phyloP scores from a whole-genome alignment of 1,140 invertebrate genomes.

The Calosoma granatense region DNA sequence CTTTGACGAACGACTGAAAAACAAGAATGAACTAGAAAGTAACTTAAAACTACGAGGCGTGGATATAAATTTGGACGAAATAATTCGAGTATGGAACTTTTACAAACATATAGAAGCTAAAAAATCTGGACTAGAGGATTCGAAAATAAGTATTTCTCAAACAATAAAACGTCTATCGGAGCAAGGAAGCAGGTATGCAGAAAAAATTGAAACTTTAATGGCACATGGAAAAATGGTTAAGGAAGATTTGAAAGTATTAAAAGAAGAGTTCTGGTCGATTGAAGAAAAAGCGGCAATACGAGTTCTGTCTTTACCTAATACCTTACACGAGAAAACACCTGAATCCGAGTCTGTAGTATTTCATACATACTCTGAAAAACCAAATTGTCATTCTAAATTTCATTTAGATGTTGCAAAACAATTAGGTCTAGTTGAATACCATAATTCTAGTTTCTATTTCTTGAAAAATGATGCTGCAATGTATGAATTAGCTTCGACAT shows the following conservation, averaged over 20 bases:
- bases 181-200: conserved; percentile 30
- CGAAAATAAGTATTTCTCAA: conserved; percentile 26
- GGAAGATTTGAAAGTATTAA: conserved; percentile 48
- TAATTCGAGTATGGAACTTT: conserved; percentile 41
- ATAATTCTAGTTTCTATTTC: conserved; percentile 47
- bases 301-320: conserved; percentile 52
- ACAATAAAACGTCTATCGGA: conserved; percentile 27
- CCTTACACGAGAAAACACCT: conserved; percentile 51
- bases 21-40: conserved; percentile 36
- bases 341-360: conserved; percentile 33
- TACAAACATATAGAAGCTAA: conserved; percentile 36
- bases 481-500: conserved; percentile 50
- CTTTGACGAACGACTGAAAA: conserved; percentile 39
- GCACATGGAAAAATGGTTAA: conserved; percentile 43
- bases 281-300: conserved; percentile 47
- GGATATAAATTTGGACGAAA: conserved; percentile 34
- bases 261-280: conserved; percentile 43
- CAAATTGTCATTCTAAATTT: conserved; percentile 26
- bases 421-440: conserved; percentile 45
- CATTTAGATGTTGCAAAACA: conserved; percentile 48
- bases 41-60: conserved; percentile 38
- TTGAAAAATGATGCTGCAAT: conserved; percentile 48
- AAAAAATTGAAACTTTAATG: conserved; percentile 38
- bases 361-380: conserved; percentile 30
- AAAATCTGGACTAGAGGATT: conserved; percentile 34